Conservation (phyloP, 2,888 invertebrate genomes). For the Dryocosmus kuriphilus region DNA sequence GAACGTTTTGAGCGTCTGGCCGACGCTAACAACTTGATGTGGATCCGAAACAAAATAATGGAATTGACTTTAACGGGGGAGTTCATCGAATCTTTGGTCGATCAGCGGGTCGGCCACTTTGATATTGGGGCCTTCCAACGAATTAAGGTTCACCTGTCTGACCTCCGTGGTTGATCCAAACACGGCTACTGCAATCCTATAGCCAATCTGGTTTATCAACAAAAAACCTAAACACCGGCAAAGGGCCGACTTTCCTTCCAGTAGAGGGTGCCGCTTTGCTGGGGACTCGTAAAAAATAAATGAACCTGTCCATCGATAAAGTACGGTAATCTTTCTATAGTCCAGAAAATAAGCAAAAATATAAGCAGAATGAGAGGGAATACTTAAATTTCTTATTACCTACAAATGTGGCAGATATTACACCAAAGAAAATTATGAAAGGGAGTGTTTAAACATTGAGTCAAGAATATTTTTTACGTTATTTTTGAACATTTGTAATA, state of each 20-base stretch:
- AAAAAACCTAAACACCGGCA: conserved; percentile 47
- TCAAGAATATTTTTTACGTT: background rate
- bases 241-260: conserved; percentile 45
- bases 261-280: conserved; percentile 50
- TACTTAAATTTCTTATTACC: background rate
- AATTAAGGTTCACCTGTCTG: conserved; percentile 66
- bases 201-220: conserved; percentile 47
- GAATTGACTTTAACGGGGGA: conserved; percentile 37
- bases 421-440: background rate
- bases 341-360: background rate
- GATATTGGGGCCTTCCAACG: conserved; percentile 64
- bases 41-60: conserved; percentile 37
- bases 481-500: too few relatives aligned
- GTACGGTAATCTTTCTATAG: conserved; percentile 11
- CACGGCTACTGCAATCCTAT: conserved; percentile 46
- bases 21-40: conserved; percentile 23
- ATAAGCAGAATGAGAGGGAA: background rate
- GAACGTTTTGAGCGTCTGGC: conserved; percentile 29
- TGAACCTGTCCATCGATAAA: conserved; percentile 43
- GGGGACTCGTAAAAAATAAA: conserved; percentile 51
- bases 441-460: background rate
- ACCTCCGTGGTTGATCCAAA: conserved; percentile 53
- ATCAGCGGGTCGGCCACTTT: conserved; percentile 59
- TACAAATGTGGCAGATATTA: background rate
- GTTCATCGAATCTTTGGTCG: conserved; percentile 21